Evolutionary conservation across 2,113 vertebrate genomes (phyloP), one percentile per base, ranked within the genome.

Genomic region (Porphyrio hochstetteri): DNA sequence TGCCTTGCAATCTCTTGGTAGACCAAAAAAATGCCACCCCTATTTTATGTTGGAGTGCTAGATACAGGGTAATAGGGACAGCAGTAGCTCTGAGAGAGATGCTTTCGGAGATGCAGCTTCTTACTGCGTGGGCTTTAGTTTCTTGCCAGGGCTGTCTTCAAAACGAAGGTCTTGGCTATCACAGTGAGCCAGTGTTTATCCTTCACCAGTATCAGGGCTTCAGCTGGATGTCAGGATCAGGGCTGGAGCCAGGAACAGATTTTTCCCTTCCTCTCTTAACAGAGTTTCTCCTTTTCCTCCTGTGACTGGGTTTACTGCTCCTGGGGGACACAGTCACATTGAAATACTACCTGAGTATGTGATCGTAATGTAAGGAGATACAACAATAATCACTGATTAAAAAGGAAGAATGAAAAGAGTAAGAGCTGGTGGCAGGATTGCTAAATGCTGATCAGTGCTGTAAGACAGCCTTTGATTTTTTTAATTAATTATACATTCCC

Each of bases 401-500:
- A 92, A 95, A 94, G 84, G 86, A 93, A 91, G 93, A 95, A 91
- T 79, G 86, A 91, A 24, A 78, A 69, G 81, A 89, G 57, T 64
- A 48, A 71, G 93, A 93, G 90, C 92, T 76, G 63, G 90, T 90
- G 82, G 88, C 90, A 94, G 88, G 77, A 68, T 29, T 88, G 92
- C 92, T 96, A 94, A 97, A 94, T 90, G 92, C 95, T 96, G 95
- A 96, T 93, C 95, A 92, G 59, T 16, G 31, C 93, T 96, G 60
- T 38, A 88, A 96, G 96, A 60, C 88, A 88, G 93, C 69, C 65
- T 93, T 94, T 94, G 88, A 90, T 94, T 97, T 88, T 78, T 88
- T 95, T 74, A 96, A 97, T 97, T 95, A 96, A 97, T 94, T 96
- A 96, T 95, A 79, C 96, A 95, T 96, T 94, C 93, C 92, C 80